Evolutionary conservation across 2,888 invertebrate genomes (phyloP).

Genomic region (Cheilosia pagana): DNA sequence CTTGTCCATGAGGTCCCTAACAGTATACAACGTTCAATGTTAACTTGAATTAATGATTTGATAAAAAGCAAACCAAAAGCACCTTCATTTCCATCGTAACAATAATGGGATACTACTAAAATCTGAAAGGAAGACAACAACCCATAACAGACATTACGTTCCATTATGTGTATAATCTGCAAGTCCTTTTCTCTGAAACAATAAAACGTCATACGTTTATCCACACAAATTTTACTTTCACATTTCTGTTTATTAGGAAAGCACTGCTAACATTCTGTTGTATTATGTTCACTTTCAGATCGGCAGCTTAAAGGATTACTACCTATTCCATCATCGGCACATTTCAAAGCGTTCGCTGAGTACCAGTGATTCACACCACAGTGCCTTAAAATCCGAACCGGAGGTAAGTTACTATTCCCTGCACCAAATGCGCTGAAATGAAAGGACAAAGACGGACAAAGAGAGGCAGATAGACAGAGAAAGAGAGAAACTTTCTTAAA

Average conservation of each 20-base stretch:
- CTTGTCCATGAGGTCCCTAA: too few relatives aligned
- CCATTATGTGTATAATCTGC: neutral
- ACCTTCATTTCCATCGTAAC: neutral
- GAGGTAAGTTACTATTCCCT: slow-evolving; percentile 85
- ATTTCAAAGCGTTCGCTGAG: slow-evolving; percentile 93
- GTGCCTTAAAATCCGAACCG: slow-evolving; percentile 90
- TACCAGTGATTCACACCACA: slow-evolving; percentile 91
- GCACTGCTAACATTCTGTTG: neutral
- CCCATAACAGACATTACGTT: neutral
- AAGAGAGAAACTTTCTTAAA: slow-evolving; percentile 10
- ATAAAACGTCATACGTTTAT: slow-evolving; percentile 6
- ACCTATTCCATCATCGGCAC: slow-evolving; percentile 92
- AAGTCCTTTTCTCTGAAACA: neutral
- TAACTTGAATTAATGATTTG: neutral
- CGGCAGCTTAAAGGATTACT: slow-evolving; percentile 93
- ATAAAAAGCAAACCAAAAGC: neutral
- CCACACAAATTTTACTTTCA: neutral
- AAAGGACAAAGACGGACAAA: neutral
- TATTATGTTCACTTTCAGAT: slow-evolving; percentile 87
- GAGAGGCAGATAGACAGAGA: neutral
- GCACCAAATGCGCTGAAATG: slow-evolving; percentile 5
- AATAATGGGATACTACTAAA: neutral
- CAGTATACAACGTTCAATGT: neutral
- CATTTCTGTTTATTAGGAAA: slow-evolving; percentile 3
- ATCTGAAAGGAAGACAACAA: neutral